phyloP scores from a whole-genome alignment of 2,113 vertebrate genomes.

The Macquaria australasica region DNA sequence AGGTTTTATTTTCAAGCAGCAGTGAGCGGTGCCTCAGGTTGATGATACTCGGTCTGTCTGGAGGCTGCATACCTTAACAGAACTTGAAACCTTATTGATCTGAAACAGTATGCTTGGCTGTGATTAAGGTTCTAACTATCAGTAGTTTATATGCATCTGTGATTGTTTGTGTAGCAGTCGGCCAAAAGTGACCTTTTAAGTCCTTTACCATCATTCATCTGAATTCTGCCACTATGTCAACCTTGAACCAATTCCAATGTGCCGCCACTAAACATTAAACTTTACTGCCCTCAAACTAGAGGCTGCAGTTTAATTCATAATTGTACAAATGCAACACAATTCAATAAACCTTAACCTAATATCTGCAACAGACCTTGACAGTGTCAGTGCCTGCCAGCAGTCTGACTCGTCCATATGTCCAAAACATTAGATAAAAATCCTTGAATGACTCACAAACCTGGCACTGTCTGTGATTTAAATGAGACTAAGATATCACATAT shows the following conservation, averaged over 20 bases:
- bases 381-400: conserved; percentile 33
- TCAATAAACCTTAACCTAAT: conserved; percentile 40
- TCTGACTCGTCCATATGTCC: conserved; percentile 51
- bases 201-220: conserved; percentile 7
- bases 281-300: conserved; percentile 32
- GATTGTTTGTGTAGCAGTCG: neutral
- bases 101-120: neutral
- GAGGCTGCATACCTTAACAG: neutral
- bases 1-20: neutral
- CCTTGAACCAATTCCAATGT: neutral
- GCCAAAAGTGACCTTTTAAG: neutral
- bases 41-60: neutral
- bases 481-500: neutral
- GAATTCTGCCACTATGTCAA: neutral
- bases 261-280: conserved; percentile 46
- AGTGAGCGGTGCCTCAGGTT: neutral
- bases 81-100: conserved; percentile 2
- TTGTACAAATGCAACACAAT: conserved; percentile 52
- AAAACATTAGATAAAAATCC: conserved; percentile 25
- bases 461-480: neutral
- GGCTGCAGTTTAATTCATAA: conserved; percentile 25
- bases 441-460: conserved; percentile 31
- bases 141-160: neutral
- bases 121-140: neutral
- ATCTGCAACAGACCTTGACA: conserved; percentile 31